Percentiles rank a stretch among this genome's conserved stretches.
Conservation (phyloP, 2,888 invertebrate species). For the Thecophora atra region DNA sequence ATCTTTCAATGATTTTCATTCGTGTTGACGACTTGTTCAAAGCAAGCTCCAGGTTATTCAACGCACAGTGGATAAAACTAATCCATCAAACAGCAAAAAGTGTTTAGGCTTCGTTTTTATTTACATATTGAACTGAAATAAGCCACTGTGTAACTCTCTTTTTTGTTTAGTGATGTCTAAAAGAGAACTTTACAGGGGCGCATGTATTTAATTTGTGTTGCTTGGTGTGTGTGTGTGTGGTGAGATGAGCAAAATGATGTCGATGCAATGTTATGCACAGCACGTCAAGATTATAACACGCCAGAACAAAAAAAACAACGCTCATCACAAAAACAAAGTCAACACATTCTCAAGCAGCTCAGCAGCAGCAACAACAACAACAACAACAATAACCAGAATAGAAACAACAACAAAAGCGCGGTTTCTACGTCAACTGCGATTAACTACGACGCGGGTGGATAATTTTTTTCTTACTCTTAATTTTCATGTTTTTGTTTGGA, state of each 20-base stretch:
- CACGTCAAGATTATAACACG: constrained; percentile 7
- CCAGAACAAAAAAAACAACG: constrained; percentile 9
- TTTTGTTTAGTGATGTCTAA: no score
- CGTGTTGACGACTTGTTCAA: constrained; percentile 24
- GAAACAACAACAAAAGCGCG: not conserved
- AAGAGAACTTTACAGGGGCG: not conserved
- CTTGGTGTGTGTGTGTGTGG: not conserved
- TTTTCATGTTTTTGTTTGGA: not conserved
- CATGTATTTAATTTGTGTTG: not conserved
- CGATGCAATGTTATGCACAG: constrained; percentile 14
- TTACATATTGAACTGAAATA: not conserved
- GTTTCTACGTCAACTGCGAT: not conserved
- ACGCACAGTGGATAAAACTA: not conserved
- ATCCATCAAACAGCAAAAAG: not conserved
- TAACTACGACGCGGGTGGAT: not conserved
- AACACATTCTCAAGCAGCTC: not conserved
- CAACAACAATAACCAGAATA: not conserved
- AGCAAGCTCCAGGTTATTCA: constrained; percentile 2
- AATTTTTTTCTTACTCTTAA: not conserved
- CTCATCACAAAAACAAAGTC: not conserved
- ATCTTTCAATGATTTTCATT: constrained; percentile 19
- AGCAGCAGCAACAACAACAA: not conserved
- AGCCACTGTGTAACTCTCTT: not conserved
- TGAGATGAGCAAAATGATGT: not conserved
- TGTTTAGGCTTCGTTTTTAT: not conserved